Conservation (phyloP, 2,797 vertebrate genomes). For the Sphaeramia orbicularis region DNA sequence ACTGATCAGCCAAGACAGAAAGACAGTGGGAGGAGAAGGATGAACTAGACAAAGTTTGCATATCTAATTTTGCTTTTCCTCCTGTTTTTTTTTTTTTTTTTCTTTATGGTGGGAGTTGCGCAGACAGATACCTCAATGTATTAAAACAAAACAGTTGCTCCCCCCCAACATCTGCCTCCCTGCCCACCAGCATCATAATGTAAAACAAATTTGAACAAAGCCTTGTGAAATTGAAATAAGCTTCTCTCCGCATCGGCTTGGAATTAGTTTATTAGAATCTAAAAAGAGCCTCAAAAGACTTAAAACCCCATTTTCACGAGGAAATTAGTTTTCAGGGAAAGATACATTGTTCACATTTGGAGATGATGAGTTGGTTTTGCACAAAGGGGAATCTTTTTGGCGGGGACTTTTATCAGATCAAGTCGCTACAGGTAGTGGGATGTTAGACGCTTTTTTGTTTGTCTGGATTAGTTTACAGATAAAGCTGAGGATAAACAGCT, state of each 20-base stretch:
- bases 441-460: constrained; percentile 60
- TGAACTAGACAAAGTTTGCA: constrained; percentile 12
- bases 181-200: constrained; percentile 70
- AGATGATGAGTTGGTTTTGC: constrained; percentile 73
- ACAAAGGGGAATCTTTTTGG: constrained; percentile 61
- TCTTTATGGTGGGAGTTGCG: constrained; percentile 31
- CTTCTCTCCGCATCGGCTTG: constrained; percentile 57
- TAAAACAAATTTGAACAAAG: constrained; percentile 83
- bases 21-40: constrained; percentile 6
- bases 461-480: constrained; percentile 63
- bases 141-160: constrained; percentile 56
- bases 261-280: constrained; percentile 84
- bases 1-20: constrained; percentile 25
- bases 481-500: constrained; percentile 55
- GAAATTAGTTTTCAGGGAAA: constrained; percentile 81
- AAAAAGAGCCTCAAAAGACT: constrained; percentile 78
- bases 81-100: too few relatives aligned
- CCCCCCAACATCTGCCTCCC: neutral
- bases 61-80: constrained; percentile 19
- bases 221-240: constrained; percentile 79
- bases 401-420: constrained; percentile 69
- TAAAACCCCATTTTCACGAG: constrained; percentile 79
- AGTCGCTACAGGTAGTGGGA: constrained; percentile 61
- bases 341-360: constrained; percentile 71
- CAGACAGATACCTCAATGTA: constrained; percentile 64